Conservation (phyloP, 2,888 invertebrate genomes). For the Masnerella sp. region DNA sequence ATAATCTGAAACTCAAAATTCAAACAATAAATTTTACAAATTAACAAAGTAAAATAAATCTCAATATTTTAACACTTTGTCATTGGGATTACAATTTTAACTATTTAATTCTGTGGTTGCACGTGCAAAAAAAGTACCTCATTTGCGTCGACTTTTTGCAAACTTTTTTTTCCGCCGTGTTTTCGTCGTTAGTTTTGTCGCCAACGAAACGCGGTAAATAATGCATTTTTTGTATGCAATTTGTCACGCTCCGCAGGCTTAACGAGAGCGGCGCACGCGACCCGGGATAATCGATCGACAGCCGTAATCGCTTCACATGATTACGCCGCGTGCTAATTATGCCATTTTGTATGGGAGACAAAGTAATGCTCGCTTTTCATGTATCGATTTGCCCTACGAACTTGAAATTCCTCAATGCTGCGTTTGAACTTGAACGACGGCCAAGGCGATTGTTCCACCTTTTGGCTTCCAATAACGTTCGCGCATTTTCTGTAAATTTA, state of each 20-base stretch:
- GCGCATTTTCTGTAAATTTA: no score
- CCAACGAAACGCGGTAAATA: constrained; percentile 32
- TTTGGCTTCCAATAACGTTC: constrained; percentile 12
- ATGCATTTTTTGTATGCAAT: constrained; percentile 39
- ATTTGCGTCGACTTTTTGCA: constrained; percentile 14
- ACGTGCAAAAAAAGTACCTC: neutral
- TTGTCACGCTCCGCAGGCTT: constrained; percentile 44
- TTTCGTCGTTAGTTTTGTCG: constrained; percentile 21
- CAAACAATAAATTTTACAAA: no score
- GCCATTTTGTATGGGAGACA: constrained; percentile 30
- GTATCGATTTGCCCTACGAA: constrained; percentile 53
- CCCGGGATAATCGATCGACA: constrained; percentile 49
- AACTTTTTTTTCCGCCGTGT: neutral
- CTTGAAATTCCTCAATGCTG: constrained; percentile 54
- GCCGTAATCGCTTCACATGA: constrained; percentile 27
- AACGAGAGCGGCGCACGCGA: constrained; percentile 53
- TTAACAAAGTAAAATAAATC: no score
- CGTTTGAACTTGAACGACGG: constrained; percentile 45
- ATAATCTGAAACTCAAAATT: no score
- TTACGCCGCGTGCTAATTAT: constrained; percentile 43
- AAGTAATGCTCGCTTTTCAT: constrained; percentile 38
- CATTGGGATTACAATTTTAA: no score
- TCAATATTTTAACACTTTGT: no score
- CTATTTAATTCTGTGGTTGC: no score
- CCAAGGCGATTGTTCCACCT: constrained; percentile 21